Percentiles rank a stretch among this genome's conserved stretches.
Conservation (phyloP, 2,113 vertebrate species). For the Sclerurus mexicanus region DNA sequence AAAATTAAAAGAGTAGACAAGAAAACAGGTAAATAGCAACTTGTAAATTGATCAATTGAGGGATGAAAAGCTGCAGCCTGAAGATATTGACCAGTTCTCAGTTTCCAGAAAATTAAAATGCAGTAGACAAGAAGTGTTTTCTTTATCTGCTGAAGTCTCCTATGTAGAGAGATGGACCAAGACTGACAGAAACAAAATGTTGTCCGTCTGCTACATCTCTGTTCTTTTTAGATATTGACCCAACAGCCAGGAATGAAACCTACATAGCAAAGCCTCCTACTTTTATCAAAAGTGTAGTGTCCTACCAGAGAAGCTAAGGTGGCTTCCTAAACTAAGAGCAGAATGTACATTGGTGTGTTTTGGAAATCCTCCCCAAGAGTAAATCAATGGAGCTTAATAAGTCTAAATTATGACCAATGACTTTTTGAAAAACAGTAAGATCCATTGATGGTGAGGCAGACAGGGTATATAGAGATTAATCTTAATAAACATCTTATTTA, state of each 20-base stretch:
- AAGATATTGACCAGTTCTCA: background rate
- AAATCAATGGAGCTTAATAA: background rate
- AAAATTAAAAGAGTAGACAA: background rate
- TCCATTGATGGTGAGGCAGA: background rate
- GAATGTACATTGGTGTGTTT: background rate
- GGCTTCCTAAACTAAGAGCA: background rate
- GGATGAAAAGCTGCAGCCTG: background rate
- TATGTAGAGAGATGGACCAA: background rate
- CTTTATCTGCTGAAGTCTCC: background rate
- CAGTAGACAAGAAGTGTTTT: background rate
- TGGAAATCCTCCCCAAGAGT: background rate
- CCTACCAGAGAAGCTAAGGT: background rate
- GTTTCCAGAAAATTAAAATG: background rate
- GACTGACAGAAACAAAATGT: background rate
- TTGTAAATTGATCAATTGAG: background rate
- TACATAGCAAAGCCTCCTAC: background rate
- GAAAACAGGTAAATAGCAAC: background rate
- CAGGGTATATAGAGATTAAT: fast-evolving
- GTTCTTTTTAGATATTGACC: background rate
- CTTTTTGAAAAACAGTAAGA: background rate
- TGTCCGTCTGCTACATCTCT: background rate
- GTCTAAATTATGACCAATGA: background rate
- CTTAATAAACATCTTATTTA: background rate
- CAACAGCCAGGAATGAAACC: background rate
- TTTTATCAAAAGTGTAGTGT: background rate